A percentile compares a stretch with the other conserved stretches of the same genome.
phyloP scores from a whole-genome alignment of 2,888 invertebrate species.

The Leistus spinibarbis region DNA sequence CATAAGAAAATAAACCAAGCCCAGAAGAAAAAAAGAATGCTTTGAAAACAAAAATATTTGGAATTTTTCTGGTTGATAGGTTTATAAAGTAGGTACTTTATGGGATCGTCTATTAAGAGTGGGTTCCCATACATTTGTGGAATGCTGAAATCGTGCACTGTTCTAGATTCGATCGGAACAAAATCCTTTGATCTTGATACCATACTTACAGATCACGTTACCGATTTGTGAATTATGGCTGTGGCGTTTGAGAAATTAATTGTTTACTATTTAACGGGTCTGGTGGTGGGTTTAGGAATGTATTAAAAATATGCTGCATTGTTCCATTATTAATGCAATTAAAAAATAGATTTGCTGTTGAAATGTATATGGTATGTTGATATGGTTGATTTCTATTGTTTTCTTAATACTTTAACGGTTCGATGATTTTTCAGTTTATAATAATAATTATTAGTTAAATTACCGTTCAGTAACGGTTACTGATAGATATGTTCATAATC shows the following conservation, averaged over 20 bases:
- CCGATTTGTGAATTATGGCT: conserved; percentile 27
- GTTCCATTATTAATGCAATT: background rate
- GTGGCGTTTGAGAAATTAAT: conserved; percentile 18
- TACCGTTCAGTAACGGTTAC: background rate
- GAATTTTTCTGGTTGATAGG: too few relatives aligned
- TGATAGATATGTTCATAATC: background rate
- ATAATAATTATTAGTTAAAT: background rate
- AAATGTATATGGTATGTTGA: background rate
- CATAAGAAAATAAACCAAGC: too few relatives aligned
- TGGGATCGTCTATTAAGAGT: background rate
- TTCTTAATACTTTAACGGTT: background rate
- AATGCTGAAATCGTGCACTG: conserved; percentile 22
- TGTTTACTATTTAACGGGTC: background rate
- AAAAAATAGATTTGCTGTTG: background rate
- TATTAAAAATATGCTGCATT: background rate
- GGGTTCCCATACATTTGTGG: background rate
- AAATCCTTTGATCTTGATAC: conserved; percentile 19
- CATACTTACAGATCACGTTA: conserved; percentile 7
- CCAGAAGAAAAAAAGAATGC: too few relatives aligned
- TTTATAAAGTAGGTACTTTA: too few relatives aligned
- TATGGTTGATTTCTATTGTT: background rate
- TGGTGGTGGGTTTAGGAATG: background rate
- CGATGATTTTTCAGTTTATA: background rate
- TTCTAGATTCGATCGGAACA: conserved; percentile 9
- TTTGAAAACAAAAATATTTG: too few relatives aligned